Percentiles rank a stretch among this genome's conserved stretches.
These are phyloP conservation scores for Athrips mouffetella DNA, from an alignment of 2,888 invertebrate genomes.

Conservation along the genomic window DNA sequence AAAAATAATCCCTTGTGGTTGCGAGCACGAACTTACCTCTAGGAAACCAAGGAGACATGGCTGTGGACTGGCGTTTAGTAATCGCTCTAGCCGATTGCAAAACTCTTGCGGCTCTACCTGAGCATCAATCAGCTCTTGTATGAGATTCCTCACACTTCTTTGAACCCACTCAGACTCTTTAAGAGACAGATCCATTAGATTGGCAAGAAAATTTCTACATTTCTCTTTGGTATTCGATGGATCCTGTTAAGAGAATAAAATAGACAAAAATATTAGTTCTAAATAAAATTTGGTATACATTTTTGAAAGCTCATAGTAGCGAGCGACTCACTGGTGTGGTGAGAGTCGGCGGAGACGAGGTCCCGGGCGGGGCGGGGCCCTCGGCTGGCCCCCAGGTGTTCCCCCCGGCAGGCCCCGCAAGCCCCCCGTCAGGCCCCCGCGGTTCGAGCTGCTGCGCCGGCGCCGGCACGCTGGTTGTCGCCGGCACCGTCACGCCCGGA, in stretches of 20 bases:
- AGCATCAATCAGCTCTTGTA: slow-evolving; percentile 96
- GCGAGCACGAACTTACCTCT: too few relatives aligned
- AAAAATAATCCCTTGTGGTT: too few relatives aligned
- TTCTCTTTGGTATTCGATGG: slow-evolving; percentile 93
- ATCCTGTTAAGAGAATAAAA: slow-evolving; percentile 44
- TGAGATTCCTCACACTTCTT: slow-evolving; percentile 93
- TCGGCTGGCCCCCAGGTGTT: too few relatives aligned
- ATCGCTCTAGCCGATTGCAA: slow-evolving; percentile 94
- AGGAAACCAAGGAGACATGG: slow-evolving; percentile 98
- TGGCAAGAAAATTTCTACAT: slow-evolving; percentile 98
- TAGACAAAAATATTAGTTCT: background rate
- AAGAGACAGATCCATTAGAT: slow-evolving; percentile 95
- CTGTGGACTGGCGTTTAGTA: slow-evolving; percentile 98
- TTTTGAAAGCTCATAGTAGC: background rate
- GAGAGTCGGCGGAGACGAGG: slow-evolving; percentile 38
- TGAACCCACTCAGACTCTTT: slow-evolving; percentile 96
- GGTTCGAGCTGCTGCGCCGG: slow-evolving; percentile 45
- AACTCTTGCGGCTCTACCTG: slow-evolving; percentile 98
- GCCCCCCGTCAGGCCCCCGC: slow-evolving; percentile 49
- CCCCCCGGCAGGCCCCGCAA: slow-evolving; percentile 44
- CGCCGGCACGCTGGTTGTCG: slow-evolving; percentile 62
- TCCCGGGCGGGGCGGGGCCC: slow-evolving; percentile 27
- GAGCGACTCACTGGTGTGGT: slow-evolving; percentile 45
- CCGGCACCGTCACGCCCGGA: slow-evolving; percentile 64
- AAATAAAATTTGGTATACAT: background rate